phyloP scores from a whole-genome alignment of 2,888 invertebrate species.

The Aphidoletes aphidimyza region DNA sequence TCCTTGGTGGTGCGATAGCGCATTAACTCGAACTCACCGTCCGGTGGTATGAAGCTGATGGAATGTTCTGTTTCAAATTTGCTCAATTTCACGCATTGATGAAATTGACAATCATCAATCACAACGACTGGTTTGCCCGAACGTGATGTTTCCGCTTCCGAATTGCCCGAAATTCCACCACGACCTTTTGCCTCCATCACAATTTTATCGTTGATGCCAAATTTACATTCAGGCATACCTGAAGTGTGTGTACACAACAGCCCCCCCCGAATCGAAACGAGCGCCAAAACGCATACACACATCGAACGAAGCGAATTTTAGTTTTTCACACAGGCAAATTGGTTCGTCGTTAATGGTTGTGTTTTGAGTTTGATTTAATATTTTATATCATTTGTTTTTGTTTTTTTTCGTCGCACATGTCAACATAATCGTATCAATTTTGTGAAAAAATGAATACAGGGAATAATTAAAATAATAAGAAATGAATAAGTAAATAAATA shows the following conservation, averaged over 20 bases:
- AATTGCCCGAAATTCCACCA: slow-evolving; percentile 75
- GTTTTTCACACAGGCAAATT: slow-evolving; percentile 12
- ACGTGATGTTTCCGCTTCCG: slow-evolving; percentile 82
- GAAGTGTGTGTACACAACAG: too few relatives aligned
- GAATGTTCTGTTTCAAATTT: slow-evolving; percentile 99
- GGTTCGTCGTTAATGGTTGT: background rate
- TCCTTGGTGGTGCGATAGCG: slow-evolving; percentile 99
- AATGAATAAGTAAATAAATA: too few relatives aligned
- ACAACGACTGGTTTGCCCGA: slow-evolving; percentile 99
- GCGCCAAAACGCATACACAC: background rate
- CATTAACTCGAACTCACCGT: slow-evolving; percentile 99
- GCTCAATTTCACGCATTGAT: slow-evolving; percentile 99
- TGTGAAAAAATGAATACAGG: too few relatives aligned
- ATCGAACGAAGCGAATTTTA: background rate
- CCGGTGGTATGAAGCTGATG: slow-evolving; percentile 99
- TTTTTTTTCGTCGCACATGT: background rate
- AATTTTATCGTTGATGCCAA: slow-evolving; percentile 99
- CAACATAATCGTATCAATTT: too few relatives aligned
- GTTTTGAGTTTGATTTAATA: background rate
- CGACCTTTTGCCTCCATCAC: slow-evolving; percentile 96
- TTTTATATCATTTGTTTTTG: background rate
- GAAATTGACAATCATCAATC: slow-evolving; percentile 99
- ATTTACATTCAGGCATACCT: slow-evolving; percentile 99
- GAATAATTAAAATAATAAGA: too few relatives aligned
- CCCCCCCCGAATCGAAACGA: too few relatives aligned